phyloP scores from a whole-genome alignment of 2,888 invertebrate species.

The Eupelmus urozonus region DNA sequence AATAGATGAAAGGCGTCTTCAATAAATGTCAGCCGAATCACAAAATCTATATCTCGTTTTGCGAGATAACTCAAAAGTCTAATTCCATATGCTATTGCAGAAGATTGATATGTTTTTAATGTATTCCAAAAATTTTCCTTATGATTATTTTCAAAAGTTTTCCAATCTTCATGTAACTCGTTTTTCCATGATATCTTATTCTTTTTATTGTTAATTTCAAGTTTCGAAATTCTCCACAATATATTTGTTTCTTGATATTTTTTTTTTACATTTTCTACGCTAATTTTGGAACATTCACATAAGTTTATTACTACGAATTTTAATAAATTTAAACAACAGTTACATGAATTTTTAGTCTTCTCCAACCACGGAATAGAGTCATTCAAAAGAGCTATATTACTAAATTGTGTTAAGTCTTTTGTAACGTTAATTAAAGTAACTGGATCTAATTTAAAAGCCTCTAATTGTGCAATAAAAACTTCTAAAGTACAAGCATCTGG shows the following conservation, averaged over 20 bases:
- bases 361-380: slow-evolving; percentile 66
- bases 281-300: slow-evolving; percentile 67
- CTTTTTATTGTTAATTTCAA: slow-evolving; percentile 19
- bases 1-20: slow-evolving; percentile 71
- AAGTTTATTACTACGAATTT: slow-evolving; percentile 68
- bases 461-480: slow-evolving; percentile 70
- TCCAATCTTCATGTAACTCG: slow-evolving; percentile 59
- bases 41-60: slow-evolving; percentile 70
- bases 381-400: slow-evolving; percentile 65
- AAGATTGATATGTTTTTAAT: slow-evolving; percentile 65
- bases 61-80: slow-evolving; percentile 70
- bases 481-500: slow-evolving; percentile 71
- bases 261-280: slow-evolving; percentile 62
- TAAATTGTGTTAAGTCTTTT: slow-evolving; percentile 66
- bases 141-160: slow-evolving; percentile 54
- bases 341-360: slow-evolving; percentile 66
- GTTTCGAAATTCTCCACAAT: slow-evolving; percentile 24
- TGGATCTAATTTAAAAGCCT: slow-evolving; percentile 68
- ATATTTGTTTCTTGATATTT: slow-evolving; percentile 24
- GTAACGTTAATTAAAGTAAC: slow-evolving; percentile 67
- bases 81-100: slow-evolving; percentile 68
- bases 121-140: slow-evolving; percentile 65
- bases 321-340: slow-evolving; percentile 69
- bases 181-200: slow-evolving; percentile 34
- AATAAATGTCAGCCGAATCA: slow-evolving; percentile 68